A percentile compares a stretch with the other conserved stretches of the same genome.
phyloP scores from a whole-genome alignment of 2,888 invertebrate species.

The Gymnosoma rotundatum region DNA sequence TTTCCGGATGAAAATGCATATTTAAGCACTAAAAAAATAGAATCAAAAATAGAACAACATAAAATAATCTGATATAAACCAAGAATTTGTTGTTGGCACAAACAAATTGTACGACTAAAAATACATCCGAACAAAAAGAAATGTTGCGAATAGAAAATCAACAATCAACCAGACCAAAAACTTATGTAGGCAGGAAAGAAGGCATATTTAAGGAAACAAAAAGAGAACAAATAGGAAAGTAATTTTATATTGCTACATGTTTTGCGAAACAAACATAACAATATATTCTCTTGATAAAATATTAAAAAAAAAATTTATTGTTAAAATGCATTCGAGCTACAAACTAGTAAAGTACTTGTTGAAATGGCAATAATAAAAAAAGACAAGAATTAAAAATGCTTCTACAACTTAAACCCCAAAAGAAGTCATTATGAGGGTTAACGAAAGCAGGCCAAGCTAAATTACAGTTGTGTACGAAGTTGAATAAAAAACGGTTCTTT shows the following conservation, averaged over 20 bases:
- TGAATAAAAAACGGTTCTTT: too few relatives aligned
- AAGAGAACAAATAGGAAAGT: not conserved
- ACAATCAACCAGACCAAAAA: conserved; percentile 26
- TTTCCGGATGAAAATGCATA: conserved; percentile 43
- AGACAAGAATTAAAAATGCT: not conserved
- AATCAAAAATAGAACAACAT: not conserved
- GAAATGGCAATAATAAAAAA: conserved; percentile 8
- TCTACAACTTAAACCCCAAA: conserved; percentile 20
- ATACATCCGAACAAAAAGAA: not conserved
- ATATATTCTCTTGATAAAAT: too few relatives aligned
- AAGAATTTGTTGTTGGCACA: not conserved
- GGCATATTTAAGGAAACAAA: not conserved
- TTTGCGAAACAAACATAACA: too few relatives aligned
- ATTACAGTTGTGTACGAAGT: not conserved
- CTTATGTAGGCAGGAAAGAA: conserved; percentile 9
- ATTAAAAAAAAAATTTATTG: too few relatives aligned
- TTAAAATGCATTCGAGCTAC: not conserved
- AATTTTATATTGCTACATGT: too few relatives aligned
- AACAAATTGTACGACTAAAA: not conserved
- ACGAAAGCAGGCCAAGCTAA: conserved; percentile 20
- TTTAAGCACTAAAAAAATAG: conserved; percentile 6
- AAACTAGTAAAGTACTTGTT: not conserved
- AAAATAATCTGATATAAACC: not conserved
- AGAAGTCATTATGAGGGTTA: conserved; percentile 13
- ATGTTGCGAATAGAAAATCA: conserved; percentile 4